Conservation (phyloP, 1,140 invertebrate species). For the Medauroidea extradentata region DNA sequence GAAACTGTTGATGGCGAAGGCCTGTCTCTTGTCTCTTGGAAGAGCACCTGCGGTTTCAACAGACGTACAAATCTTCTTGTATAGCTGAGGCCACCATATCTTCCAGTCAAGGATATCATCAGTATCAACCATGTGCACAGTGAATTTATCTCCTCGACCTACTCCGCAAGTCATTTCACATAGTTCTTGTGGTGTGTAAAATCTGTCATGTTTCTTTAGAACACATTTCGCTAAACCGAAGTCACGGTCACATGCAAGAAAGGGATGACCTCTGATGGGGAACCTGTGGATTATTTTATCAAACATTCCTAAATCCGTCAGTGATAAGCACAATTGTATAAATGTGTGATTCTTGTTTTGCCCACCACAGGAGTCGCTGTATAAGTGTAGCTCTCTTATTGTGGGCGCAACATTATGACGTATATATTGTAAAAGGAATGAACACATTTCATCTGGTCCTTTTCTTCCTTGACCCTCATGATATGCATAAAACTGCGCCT, state of each 20-base stretch:
- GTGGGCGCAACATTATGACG: conserved; percentile 2
- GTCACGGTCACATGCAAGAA: conserved; percentile 22
- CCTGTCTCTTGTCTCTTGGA: no score
- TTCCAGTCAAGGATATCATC: conserved; percentile 18
- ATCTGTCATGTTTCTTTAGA: conserved; percentile 15
- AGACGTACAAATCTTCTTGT: conserved; percentile 18
- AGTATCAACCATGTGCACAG: conserved; percentile 3
- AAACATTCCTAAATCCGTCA: neutral
- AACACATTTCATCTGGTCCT: neutral
- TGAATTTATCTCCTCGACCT: conserved; percentile 5
- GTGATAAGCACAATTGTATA: neutral
- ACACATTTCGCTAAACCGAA: conserved; percentile 3
- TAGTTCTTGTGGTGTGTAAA: conserved; percentile 13
- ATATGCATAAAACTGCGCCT: neutral
- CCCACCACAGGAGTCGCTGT: neutral
- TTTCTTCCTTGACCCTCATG: neutral
- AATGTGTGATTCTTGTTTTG: conserved; percentile 8
- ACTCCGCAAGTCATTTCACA: conserved; percentile 2
- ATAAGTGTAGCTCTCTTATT: conserved; percentile 3
- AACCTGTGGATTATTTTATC: conserved; percentile 7
- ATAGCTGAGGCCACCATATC: conserved; percentile 18
- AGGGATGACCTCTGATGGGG: conserved; percentile 20
- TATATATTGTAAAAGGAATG: neutral
- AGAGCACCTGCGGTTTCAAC: no score
- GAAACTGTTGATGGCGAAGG: no score